Evolutionary conservation across 2,888 invertebrate genomes (phyloP), one percentile per base, ranked within the genome.

Genomic region (Andrena chrysosceles): DNA sequence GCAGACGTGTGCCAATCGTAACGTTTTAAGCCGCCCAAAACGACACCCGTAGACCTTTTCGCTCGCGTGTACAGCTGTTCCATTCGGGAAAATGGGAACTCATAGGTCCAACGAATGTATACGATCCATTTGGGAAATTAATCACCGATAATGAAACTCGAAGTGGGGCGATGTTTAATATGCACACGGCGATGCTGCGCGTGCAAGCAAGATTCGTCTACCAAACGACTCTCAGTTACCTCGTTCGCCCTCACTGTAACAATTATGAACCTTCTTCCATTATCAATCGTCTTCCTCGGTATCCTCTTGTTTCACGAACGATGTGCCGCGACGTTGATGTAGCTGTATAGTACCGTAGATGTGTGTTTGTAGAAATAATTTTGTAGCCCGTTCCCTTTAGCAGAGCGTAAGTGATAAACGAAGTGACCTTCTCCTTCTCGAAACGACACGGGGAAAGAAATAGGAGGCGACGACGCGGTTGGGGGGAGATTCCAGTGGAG

Each of bases 241-340:
- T 63, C 29, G 20, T 59, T 52, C 33, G 35, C 48, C 48, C 7
- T 54, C 10, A 6, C 52, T n/a, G 64, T 52, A 63, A 56, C 71
- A 48, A 49, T 54, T 49, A 49, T 31, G 20, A 56, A 62, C 35
- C 64, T 66, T 42, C 42, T 42, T 83, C 63, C 73, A 80, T 73
- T 70, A 59, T 54, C 59, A 70, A 77, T 78, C 79, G 85, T 85
- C 85, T 85, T 85, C 85, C 85, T 79, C 35, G 75, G 71, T 52
- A 70, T 78, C 77, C 77, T 48, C 8, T 85, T 85, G 13, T 54
- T 85, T 71, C 78, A 13, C 69, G 77, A 49, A 31, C 52, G 48
- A 35, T 48, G 35, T 23, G 56, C 13, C n/a, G 48, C 52, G 48
- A 10, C 59, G 29, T 70, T 56, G 35, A 67, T 42, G 48, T 60